Conservation (phyloP, 1,140 invertebrate species). For the Mesaphorura yosii region DNA sequence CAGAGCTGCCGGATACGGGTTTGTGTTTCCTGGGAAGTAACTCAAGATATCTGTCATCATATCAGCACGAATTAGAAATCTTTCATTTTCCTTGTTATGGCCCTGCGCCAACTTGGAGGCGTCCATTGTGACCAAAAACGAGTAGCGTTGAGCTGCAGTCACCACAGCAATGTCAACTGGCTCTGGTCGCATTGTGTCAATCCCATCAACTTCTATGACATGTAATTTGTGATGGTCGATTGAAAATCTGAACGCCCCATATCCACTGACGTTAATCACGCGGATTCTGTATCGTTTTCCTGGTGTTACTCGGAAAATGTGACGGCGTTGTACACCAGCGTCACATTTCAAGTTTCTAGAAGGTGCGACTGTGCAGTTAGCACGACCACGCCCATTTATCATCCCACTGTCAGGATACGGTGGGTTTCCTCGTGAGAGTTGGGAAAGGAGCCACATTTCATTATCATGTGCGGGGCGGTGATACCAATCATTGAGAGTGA, state of each 20-base stretch:
- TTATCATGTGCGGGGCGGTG: slow-evolving; percentile 11
- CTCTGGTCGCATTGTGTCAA: background rate
- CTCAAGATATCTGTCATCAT: background rate
- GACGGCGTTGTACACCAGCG: background rate
- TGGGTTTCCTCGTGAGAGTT: slow-evolving; percentile 1
- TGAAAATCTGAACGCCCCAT: slow-evolving; percentile 15
- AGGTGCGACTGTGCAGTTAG: background rate
- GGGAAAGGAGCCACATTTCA: background rate
- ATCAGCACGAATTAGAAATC: background rate
- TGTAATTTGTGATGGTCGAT: slow-evolving; percentile 18
- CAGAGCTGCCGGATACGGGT: slow-evolving; percentile 6
- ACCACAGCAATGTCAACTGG: slow-evolving; percentile 6
- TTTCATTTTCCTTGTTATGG: background rate
- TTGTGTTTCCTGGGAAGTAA: slow-evolving; percentile 2
- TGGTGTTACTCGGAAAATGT: slow-evolving; percentile 8
- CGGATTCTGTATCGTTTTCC: slow-evolving; percentile 14
- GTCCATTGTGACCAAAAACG: slow-evolving; percentile 13
- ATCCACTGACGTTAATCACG: slow-evolving; percentile 14
- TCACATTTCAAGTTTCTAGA: background rate
- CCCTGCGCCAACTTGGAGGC: background rate
- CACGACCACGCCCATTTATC: background rate
- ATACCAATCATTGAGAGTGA: slow-evolving; percentile 22
- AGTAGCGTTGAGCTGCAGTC: slow-evolving; percentile 17
- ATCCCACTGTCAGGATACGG: background rate
- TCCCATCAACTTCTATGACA: slow-evolving; percentile 18